Evolutionary conservation across 2,888 invertebrate genomes (phyloP).

Genomic region (Cephonodes hylas): DNA sequence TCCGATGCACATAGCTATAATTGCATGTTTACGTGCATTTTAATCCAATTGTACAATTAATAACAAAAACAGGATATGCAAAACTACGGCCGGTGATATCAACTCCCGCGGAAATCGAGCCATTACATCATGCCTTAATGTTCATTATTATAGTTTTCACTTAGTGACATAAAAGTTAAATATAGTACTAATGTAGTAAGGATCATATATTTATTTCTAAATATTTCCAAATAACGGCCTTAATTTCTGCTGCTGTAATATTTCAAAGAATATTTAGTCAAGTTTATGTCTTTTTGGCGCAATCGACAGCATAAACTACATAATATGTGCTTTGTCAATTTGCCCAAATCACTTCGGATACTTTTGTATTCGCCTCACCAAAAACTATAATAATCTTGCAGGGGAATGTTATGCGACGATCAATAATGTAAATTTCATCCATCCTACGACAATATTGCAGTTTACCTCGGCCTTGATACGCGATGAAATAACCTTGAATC

Average conservation of each 20-base stretch:
- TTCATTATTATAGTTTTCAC: background rate
- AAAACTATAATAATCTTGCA: no score
- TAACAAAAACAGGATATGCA: constrained; percentile 9
- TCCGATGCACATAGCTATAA: background rate
- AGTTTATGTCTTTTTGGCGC: no score
- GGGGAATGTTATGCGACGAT: no score
- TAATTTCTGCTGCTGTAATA: background rate
- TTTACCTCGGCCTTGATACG: background rate
- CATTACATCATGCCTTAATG: background rate
- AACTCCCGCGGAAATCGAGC: background rate
- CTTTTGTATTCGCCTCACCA: no score
- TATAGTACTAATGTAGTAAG: no score
- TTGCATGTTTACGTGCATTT: background rate
- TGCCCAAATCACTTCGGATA: no score
- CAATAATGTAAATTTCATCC: background rate
- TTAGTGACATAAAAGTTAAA: background rate
- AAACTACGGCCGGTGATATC: background rate
- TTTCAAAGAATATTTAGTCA: background rate
- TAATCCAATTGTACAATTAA: background rate
- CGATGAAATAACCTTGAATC: background rate
- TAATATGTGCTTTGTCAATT: no score
- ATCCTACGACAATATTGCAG: background rate
- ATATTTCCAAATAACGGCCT: no score
- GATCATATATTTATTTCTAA: no score
- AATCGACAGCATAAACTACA: no score